Evolutionary conservation across 2,888 invertebrate genomes (phyloP).

Genomic region (Phorcus lineatus): DNA sequence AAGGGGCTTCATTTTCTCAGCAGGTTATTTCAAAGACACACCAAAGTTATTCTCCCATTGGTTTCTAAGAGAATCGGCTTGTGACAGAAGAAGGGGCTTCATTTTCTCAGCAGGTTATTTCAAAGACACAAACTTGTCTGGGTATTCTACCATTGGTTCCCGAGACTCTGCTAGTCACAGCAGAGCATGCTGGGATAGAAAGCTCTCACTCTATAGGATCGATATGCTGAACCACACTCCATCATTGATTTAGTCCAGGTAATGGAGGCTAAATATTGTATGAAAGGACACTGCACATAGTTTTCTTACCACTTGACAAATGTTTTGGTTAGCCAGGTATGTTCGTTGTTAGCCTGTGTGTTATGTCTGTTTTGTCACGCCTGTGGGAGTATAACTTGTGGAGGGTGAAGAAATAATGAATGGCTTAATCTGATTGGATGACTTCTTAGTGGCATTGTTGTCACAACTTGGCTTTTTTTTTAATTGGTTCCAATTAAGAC

Average conservation of each 20-base stretch:
- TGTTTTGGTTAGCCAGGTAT: not conserved
- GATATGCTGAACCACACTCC: not conserved
- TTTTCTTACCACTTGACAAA: not conserved
- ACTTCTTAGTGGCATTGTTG: too few relatives aligned
- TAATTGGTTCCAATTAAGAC: too few relatives aligned
- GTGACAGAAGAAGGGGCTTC: too few relatives aligned
- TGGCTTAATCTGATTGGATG: not conserved
- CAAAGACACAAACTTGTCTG: too few relatives aligned
- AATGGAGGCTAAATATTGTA: not conserved
- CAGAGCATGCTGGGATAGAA: not conserved
- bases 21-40: too few relatives aligned
- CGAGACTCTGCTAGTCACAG: too few relatives aligned
- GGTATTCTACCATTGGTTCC: too few relatives aligned
- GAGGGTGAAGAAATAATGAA: not conserved
- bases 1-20: too few relatives aligned
- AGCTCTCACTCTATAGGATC: not conserved
- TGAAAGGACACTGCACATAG: not conserved
- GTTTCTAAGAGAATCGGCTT: too few relatives aligned
- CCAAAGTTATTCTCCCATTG: too few relatives aligned
- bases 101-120: too few relatives aligned
- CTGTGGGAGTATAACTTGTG: not conserved
- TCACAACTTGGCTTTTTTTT: too few relatives aligned
- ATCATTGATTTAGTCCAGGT: not conserved
- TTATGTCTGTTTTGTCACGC: not conserved
- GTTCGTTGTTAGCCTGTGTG: not conserved